Conservation (phyloP, 2,888 invertebrate species). For the Eutolmus rufibarbis region DNA sequence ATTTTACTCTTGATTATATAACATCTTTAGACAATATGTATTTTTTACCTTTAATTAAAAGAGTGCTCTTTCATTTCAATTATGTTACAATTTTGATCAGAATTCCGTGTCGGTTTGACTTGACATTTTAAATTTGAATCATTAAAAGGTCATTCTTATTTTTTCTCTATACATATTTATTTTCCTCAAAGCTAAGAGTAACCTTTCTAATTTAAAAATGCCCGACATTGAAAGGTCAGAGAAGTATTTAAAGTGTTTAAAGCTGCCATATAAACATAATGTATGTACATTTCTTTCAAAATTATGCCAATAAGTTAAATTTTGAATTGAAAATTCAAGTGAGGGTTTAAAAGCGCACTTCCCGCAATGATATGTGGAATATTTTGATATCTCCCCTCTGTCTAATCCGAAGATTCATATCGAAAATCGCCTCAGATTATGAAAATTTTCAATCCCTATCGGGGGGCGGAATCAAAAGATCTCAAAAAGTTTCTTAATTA, state of each 20-base stretch:
- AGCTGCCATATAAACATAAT: background rate
- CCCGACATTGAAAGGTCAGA: background rate
- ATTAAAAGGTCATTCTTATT: too few relatives aligned
- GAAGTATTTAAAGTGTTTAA: background rate
- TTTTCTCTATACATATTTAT: background rate
- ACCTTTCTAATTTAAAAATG: background rate
- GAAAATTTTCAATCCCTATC: background rate
- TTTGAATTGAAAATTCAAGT: background rate
- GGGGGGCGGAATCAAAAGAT: background rate
- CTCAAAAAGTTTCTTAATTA: background rate
- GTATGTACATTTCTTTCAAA: background rate
- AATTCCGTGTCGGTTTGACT: too few relatives aligned
- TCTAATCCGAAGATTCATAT: background rate
- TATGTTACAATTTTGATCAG: too few relatives aligned
- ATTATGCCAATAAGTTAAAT: background rate
- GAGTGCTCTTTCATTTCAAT: too few relatives aligned
- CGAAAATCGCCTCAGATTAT: background rate
- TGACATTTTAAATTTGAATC: too few relatives aligned
- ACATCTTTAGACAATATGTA: too few relatives aligned
- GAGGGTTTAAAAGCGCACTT: background rate
- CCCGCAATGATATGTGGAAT: background rate
- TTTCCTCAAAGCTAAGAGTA: background rate
- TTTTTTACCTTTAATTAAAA: too few relatives aligned
- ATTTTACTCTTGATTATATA: too few relatives aligned
- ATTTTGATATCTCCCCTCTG: background rate